Evolutionary conservation across 2,888 invertebrate genomes (phyloP).

Genomic region (Scrobipalpa costella): DNA sequence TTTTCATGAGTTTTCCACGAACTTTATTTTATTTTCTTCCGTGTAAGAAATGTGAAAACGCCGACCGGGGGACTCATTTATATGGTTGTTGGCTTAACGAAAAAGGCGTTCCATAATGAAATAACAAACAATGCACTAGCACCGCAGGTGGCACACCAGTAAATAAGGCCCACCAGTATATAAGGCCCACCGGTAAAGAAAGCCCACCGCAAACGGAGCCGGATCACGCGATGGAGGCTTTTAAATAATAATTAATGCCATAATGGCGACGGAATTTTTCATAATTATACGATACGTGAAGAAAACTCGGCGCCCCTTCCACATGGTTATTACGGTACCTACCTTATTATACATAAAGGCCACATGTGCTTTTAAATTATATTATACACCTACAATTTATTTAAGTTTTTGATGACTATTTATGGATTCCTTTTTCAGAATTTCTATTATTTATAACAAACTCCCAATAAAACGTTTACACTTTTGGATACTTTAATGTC

Average conservation of each 20-base stretch:
- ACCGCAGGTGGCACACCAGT: slow-evolving; percentile 5
- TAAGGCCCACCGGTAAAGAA: slow-evolving; percentile 20
- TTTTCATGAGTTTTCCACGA: too few species aligned
- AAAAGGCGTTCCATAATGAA: slow-evolving; percentile 12
- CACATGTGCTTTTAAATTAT: background rate
- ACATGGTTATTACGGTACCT: too few species aligned
- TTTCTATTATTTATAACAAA: too few species aligned
- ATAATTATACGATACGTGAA: slow-evolving; percentile 1
- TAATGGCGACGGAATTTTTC: slow-evolving; percentile 5
- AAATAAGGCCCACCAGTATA: slow-evolving; percentile 18
- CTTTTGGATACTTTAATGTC: too few species aligned
- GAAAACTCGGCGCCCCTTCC: background rate
- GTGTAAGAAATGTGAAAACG: background rate
- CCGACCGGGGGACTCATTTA: background rate
- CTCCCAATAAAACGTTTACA: too few species aligned
- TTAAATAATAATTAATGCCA: slow-evolving; percentile 23
- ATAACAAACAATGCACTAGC: slow-evolving; percentile 10
- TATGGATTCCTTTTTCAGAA: too few species aligned
- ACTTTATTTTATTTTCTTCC: background rate
- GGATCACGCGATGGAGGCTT: slow-evolving; percentile 24
- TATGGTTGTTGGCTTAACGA: background rate
- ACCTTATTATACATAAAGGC: too few species aligned
- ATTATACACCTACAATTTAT: too few species aligned
- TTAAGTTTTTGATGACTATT: too few species aligned
- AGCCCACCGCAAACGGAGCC: background rate